Conservation (phyloP, 2,888 invertebrate genomes). For the Eupithecia insigniata region DNA sequence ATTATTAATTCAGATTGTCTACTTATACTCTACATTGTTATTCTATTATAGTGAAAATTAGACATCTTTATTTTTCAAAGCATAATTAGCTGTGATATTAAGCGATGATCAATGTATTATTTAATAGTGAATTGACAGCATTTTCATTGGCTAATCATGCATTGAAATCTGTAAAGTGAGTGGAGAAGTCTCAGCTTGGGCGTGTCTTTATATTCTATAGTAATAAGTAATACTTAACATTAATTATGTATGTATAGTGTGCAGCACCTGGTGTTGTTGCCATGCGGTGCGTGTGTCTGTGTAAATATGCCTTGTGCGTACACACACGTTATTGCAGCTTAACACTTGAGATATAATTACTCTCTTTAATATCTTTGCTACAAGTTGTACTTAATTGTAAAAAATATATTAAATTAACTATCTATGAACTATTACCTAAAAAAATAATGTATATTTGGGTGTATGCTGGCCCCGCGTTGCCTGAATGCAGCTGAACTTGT, state of each 20-base stretch:
- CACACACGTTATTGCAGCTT: constrained; percentile 83
- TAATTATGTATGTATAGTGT: constrained; percentile 82
- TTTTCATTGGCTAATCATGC: constrained; percentile 85
- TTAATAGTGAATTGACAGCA: constrained; percentile 81
- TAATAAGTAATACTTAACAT: constrained; percentile 71
- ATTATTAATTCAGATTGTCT: constrained; percentile 84
- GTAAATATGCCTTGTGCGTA: constrained; percentile 84
- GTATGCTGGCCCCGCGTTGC: constrained; percentile 81
- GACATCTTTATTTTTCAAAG: constrained; percentile 85
- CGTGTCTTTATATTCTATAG: constrained; percentile 82
- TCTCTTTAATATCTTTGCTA: constrained; percentile 87
- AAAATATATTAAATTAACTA: constrained; percentile 86
- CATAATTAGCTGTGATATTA: constrained; percentile 85
- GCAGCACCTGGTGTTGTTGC: constrained; percentile 82
- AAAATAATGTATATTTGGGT: constrained; percentile 80
- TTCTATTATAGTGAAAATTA: constrained; percentile 84
- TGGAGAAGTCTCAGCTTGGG: constrained; percentile 81
- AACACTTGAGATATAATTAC: constrained; percentile 83
- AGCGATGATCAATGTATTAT: constrained; percentile 83
- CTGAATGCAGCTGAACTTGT: constrained; percentile 83
- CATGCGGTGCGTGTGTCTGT: constrained; percentile 76
- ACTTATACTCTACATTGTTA: constrained; percentile 84
- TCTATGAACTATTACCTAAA: constrained; percentile 83
- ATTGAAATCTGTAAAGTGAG: constrained; percentile 83
- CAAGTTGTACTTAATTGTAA: constrained; percentile 88